Evolutionary conservation across 2,797 vertebrate species (phyloP).

Genomic region (Silurus aristotelis): DNA sequence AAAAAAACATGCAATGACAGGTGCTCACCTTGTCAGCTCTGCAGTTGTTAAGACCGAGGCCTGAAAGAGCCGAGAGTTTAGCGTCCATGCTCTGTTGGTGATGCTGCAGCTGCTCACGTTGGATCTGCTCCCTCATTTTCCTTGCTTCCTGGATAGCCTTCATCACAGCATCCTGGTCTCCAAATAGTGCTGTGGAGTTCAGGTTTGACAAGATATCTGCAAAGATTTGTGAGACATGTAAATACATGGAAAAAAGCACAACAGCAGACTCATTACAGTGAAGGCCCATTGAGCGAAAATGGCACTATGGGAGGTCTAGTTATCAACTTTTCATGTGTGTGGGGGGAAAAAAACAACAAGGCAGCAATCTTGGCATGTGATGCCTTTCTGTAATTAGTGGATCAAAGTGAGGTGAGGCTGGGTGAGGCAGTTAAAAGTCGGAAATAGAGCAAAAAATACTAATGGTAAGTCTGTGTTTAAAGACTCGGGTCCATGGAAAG

Average conservation of each 20-base stretch:
- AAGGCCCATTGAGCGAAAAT: conserved; percentile 21
- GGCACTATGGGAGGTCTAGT: conserved; percentile 48
- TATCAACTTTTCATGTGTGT: conserved; percentile 39
- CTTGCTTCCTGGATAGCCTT: conserved; percentile 98
- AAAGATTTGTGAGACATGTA: neutral
- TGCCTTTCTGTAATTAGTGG: conserved; percentile 63
- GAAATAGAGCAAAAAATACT: conserved; percentile 60
- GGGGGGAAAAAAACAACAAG: conserved; percentile 25
- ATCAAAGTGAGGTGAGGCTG: conserved; percentile 62
- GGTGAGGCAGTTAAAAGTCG: conserved; percentile 59
- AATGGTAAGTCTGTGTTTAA: conserved; percentile 58
- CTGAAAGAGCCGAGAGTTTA: conserved; percentile 87
- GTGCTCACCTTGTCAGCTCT: conserved; percentile 85
- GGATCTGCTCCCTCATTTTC: conserved; percentile 97
- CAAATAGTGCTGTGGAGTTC: conserved; percentile 94
- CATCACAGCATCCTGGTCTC: conserved; percentile 98
- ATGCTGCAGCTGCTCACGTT: conserved; percentile 87
- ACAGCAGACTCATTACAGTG: neutral
- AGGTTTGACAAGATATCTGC: conserved; percentile 97
- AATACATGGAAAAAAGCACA: neutral
- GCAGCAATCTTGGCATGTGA: conserved; percentile 56
- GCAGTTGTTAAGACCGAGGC: conserved; percentile 92
- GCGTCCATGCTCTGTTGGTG: conserved; percentile 89
- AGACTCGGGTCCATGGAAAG: conserved; percentile 41
- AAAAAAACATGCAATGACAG: neutral